Evolutionary conservation across 2,797 vertebrate species (phyloP).

Genomic region (Chaunax sp.): DNA sequence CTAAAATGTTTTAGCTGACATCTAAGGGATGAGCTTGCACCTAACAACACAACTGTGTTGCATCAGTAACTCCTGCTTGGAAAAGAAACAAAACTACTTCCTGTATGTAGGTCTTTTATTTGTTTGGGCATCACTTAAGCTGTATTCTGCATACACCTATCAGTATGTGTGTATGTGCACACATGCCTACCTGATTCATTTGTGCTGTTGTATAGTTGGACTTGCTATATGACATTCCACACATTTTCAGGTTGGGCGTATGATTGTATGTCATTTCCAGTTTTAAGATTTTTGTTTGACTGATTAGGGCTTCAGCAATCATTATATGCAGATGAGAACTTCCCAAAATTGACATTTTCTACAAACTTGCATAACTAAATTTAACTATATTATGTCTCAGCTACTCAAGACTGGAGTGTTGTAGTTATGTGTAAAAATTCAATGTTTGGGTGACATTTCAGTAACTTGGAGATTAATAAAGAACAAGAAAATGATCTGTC

Average conservation of each 20-base stretch:
- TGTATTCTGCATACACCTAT: constrained; percentile 35
- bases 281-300: constrained; percentile 21
- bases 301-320: constrained; percentile 9
- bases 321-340: constrained; percentile 17
- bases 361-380: constrained; percentile 52
- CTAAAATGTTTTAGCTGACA: constrained; percentile 46
- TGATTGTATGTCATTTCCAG: constrained; percentile 11
- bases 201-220: constrained; percentile 26
- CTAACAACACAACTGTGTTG: constrained; percentile 19
- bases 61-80: constrained; percentile 46
- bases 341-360: constrained; percentile 49
- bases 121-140: constrained; percentile 39
- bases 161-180: constrained; percentile 22
- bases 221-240: constrained; percentile 7
- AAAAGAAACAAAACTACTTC: constrained; percentile 48
- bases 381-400: constrained; percentile 43
- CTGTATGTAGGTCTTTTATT: constrained; percentile 44
- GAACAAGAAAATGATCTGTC: background rate
- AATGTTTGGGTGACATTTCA: background rate
- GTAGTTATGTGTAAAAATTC: constrained; percentile 20
- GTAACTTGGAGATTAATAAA: background rate
- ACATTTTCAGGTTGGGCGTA: constrained; percentile 28
- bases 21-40: constrained; percentile 36
- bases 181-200: constrained; percentile 23
- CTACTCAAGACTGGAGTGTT: constrained; percentile 9